Conservation (phyloP, 2,113 vertebrate genomes). For the Takifugu flavidus region DNA sequence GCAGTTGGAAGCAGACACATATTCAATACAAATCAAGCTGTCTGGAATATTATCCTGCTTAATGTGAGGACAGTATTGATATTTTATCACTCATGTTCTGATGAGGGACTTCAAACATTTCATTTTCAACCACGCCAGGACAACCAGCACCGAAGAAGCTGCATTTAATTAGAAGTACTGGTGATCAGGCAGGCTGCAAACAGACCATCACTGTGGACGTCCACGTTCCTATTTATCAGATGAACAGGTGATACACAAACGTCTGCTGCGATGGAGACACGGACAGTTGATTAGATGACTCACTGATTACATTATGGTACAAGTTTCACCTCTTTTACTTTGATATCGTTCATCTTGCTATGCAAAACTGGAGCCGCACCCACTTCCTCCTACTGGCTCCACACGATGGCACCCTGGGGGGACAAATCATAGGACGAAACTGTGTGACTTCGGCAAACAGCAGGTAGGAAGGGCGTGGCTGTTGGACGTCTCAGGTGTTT, state of each 20-base stretch:
- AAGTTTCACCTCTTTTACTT: neutral
- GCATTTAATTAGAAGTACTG: slow-evolving; percentile 1
- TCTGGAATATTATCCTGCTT: slow-evolving; percentile 89
- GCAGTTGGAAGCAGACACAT: slow-evolving; percentile 91
- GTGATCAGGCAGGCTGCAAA: no score
- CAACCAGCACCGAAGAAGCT: slow-evolving; percentile 72
- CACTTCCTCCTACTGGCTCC: slow-evolving; percentile 67
- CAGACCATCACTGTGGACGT: no score
- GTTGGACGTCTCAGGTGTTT: slow-evolving; percentile 10
- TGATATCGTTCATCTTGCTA: slow-evolving; percentile 49
- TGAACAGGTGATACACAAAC: no score
- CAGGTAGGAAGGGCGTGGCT: slow-evolving; percentile 8
- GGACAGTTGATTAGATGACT: slow-evolving; percentile 6
- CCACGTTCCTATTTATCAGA: no score
- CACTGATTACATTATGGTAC: neutral
- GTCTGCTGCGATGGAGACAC: no score
- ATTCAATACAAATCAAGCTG: slow-evolving; percentile 96
- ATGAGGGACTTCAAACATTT: slow-evolving; percentile 78
- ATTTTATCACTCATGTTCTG: slow-evolving; percentile 86
- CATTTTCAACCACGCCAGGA: slow-evolving; percentile 74
- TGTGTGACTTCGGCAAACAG: slow-evolving; percentile 38
- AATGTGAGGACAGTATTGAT: slow-evolving; percentile 87
- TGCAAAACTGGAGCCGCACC: slow-evolving; percentile 55
- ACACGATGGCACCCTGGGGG: slow-evolving; percentile 69
- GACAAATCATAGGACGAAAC: slow-evolving; percentile 30